Evolutionary conservation across 2,888 invertebrate genomes (phyloP).

Genomic region (Drosophila nr. medialis): DNA sequence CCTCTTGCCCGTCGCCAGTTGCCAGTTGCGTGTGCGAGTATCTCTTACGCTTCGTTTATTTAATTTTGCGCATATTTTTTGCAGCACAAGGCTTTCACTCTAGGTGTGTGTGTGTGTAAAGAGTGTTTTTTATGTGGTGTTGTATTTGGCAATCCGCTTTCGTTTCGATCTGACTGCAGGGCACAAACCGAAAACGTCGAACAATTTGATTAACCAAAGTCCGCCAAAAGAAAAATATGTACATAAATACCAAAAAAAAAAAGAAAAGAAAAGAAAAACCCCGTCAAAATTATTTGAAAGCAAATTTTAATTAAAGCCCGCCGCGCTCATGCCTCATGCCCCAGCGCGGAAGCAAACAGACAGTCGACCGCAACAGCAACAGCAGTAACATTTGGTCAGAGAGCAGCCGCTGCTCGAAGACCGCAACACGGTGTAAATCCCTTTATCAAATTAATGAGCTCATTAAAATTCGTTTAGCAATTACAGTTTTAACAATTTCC

Average conservation of each 20-base stretch:
- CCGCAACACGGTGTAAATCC: conserved; percentile 80
- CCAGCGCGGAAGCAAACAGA: conserved; percentile 15
- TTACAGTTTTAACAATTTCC: conserved; percentile 82
- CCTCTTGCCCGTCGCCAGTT: not conserved
- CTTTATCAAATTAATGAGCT: conserved; percentile 83
- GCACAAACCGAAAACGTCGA: conserved; percentile 39
- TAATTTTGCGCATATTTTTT: conserved; percentile 66
- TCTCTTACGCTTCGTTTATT: conserved; percentile 78
- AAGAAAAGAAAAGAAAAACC: not conserved
- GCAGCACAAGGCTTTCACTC: conserved; percentile 13
- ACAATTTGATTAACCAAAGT: conserved; percentile 70
- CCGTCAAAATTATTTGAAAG: conserved; percentile 67
- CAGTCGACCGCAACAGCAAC: conserved; percentile 49
- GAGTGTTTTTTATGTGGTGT: conserved; percentile 23
- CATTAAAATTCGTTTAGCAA: conserved; percentile 83
- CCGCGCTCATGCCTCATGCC: not conserved
- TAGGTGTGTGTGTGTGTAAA: conserved; percentile 2
- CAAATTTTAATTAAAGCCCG: conserved; percentile 76
- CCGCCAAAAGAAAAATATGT: conserved; percentile 1
- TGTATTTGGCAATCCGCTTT: conserved; percentile 26
- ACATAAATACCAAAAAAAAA: not conserved
- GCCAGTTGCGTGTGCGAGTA: conserved; percentile 32
- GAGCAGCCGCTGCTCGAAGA: conserved; percentile 34
- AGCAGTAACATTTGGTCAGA: conserved; percentile 58
- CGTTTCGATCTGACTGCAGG: conserved; percentile 8